Conservation (phyloP, 2,113 vertebrate genomes). For the Chauna torquata region DNA sequence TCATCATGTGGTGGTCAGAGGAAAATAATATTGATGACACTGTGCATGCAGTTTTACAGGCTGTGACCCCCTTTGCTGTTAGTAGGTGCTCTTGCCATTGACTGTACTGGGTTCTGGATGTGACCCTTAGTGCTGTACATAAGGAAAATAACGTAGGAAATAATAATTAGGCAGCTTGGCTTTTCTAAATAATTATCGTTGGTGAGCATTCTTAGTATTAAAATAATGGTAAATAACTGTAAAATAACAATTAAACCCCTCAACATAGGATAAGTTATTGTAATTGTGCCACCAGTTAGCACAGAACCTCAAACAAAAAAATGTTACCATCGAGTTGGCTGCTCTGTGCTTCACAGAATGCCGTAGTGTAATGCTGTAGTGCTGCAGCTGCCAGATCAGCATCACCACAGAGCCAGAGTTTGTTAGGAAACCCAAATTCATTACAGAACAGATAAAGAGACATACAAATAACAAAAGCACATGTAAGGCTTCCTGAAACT, state of each 20-base stretch:
- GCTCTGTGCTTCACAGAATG: not conserved
- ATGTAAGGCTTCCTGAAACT: not conserved
- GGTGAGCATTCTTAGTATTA: not conserved
- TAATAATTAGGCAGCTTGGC: not conserved
- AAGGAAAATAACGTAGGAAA: not conserved
- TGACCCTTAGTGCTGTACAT: not conserved
- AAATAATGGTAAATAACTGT: not conserved
- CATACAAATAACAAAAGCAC: not conserved
- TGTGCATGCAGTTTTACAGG: not conserved
- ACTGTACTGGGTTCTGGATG: not conserved
- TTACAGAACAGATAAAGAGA: not conserved
- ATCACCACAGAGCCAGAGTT: not conserved
- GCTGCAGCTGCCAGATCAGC: accelerated
- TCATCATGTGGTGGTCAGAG: not conserved
- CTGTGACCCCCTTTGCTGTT: not conserved
- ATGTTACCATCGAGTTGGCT: not conserved
- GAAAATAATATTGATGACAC: not conserved
- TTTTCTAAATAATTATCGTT: not conserved
- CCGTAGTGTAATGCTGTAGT: not conserved
- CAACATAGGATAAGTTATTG: not conserved
- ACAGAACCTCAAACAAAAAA: not conserved
- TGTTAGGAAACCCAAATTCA: not conserved
- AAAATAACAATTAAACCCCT: not conserved
- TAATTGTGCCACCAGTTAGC: not conserved
- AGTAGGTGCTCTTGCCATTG: not conserved